A percentile compares a stretch with the other conserved stretches of the same genome.
These are phyloP conservation scores for Thera britannica DNA, from an alignment of 2,888 invertebrate genomes.

Conservation along the genomic window DNA sequence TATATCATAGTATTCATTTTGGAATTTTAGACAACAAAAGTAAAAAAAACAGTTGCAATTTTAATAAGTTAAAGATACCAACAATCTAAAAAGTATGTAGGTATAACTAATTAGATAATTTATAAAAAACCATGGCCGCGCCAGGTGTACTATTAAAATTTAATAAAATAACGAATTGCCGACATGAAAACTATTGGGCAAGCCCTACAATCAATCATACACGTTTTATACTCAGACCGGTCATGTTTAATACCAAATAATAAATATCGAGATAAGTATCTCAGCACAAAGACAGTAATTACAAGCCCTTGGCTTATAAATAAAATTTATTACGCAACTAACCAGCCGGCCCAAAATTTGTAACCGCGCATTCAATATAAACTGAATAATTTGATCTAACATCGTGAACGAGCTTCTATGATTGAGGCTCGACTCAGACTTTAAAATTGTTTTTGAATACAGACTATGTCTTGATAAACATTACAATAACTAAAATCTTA, in stretches of 20 bases:
- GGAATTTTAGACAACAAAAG: no score
- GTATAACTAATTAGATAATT: not conserved
- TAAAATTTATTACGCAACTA: conserved; percentile 32
- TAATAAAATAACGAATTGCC: conserved; percentile 19
- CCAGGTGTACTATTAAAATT: conserved; percentile 20
- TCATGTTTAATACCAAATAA: conserved; percentile 32
- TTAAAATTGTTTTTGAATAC: no score
- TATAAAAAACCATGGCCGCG: conserved; percentile 4
- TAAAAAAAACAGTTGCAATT: no score
- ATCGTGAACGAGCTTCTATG: no score
- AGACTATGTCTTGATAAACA: no score
- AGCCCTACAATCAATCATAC: conserved; percentile 26
- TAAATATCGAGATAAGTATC: conserved; percentile 34
- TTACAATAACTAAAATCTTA: no score
- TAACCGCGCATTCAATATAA: conserved; percentile 5
- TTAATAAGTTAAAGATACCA: no score
- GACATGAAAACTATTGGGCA: conserved; percentile 20
- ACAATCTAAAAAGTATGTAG: not conserved
- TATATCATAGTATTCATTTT: no score
- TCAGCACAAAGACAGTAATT: conserved; percentile 37
- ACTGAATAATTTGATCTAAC: not conserved
- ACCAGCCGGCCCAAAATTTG: conserved; percentile 19
- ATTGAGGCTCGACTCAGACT: no score
- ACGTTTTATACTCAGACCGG: conserved; percentile 16
- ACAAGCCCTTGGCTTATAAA: conserved; percentile 35